A percentile compares a stretch with the other conserved stretches of the same genome.
Conservation (phyloP, 2,888 invertebrate species). For the Myopa tessellatipennis region DNA sequence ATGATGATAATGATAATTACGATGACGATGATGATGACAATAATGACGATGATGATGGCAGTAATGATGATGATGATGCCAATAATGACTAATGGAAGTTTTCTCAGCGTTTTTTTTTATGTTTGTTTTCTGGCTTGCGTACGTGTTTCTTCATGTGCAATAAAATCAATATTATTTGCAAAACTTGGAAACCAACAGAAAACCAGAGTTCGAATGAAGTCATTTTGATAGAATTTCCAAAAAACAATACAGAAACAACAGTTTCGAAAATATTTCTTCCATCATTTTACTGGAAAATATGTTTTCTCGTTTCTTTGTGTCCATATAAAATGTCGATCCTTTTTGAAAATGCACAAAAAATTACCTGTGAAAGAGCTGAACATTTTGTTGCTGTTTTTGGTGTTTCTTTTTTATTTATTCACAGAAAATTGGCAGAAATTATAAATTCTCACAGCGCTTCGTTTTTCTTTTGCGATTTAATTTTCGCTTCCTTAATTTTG, state of each 20-base stretch:
- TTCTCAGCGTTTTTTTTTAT: conserved; percentile 1
- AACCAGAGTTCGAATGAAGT: neutral
- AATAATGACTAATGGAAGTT: neutral
- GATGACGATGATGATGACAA: neutral
- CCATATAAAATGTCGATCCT: no score
- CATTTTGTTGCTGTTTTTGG: conserved; percentile 55
- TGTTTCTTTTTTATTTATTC: conserved; percentile 26
- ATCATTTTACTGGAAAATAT: no score
- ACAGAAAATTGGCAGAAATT: conserved; percentile 39
- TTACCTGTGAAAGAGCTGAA: conserved; percentile 68
- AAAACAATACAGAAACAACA: neutral
- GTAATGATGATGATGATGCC: no score
- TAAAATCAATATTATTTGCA: conserved; percentile 12
- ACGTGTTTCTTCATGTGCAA: conserved; percentile 8
- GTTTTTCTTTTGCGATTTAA: conserved; percentile 29
- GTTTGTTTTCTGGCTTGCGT: neutral
- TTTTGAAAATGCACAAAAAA: conserved; percentile 38
- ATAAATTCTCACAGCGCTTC: conserved; percentile 30
- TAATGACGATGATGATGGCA: neutral
- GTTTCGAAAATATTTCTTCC: neutral
- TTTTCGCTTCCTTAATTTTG: neutral
- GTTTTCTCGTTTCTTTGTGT: neutral
- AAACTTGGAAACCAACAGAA: neutral
- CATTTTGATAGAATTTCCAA: neutral
- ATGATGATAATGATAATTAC: no score